Base-by-base conservation (phyloP, 1,140 invertebrate genomes). In the Dreissena polymorpha region DNA sequence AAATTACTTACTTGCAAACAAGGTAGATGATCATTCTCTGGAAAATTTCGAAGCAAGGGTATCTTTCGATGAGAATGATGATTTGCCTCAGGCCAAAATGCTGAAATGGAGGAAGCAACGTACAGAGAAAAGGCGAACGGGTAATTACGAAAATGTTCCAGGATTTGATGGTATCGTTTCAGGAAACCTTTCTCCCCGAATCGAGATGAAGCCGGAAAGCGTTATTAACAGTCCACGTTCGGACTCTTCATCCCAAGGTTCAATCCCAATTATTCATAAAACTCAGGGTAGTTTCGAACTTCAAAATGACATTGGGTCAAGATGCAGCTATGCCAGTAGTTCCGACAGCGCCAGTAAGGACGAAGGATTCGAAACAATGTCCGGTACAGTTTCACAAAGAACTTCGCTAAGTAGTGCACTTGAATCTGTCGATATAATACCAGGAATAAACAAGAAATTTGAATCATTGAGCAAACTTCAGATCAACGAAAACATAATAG, bases 311-410 rank as follows among this genome's bases (percentile, higher is more conserved):
- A 81, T 88, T 49, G 90, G 90, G 8, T 91, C 89, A 14, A 70
- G 91, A 49, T 89, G 86, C 77, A 91, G 90, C 78, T 90, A 89
- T 78, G 88, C 89, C 49, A 90, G 88, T 73, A 91, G 89, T 57
- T 84, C 84, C 55, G 84, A 86, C 49, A 90, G 89, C 78, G 88
- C 86, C 70, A 90, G 87, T 76, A 84, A 87, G 65, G 90, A 91
- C 80, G 90, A 92, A 85, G 92, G 92, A 14, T 92, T 93, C 83
- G 92, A 93, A 73, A 91, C 88, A 21, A 90, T 90, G 88, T 90
- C 90, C 7, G 90, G 90, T 27, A 91, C 91, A 10, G 87, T 91
- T 55, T 92, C 91, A 13, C 91, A 93, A 72, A 87, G 91, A 57
- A 92, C 91, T 0, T 93, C 92, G 10, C 86, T 92, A 73, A 91